Evolutionary conservation across 2,888 invertebrate species (phyloP).

Genomic region (Sisyra terminalis): DNA sequence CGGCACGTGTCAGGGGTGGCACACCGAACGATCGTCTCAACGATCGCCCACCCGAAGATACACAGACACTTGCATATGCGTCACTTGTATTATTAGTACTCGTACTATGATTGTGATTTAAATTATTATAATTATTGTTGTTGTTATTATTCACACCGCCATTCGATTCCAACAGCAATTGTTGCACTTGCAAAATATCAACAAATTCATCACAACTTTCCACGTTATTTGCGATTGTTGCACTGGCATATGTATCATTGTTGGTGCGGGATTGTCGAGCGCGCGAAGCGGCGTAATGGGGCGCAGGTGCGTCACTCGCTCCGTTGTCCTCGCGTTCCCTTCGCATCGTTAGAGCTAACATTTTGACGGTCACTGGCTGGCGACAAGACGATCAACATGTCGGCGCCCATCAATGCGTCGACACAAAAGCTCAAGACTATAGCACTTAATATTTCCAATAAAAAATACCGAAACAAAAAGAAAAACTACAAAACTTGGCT

Average conservation of each 20-base stretch:
- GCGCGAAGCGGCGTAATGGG: not conserved
- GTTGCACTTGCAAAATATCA: conserved; percentile 68
- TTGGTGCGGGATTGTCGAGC: not conserved
- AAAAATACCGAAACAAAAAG: no score
- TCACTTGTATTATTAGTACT: conserved; percentile 11
- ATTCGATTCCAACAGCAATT: conserved; percentile 41
- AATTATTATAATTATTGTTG: conserved; percentile 12
- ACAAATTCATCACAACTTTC: conserved; percentile 51
- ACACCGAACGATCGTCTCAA: not conserved
- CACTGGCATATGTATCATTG: not conserved
- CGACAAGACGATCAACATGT: no score
- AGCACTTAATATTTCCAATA: no score
- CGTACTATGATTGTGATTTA: conserved; percentile 15
- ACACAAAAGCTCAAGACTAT: no score
- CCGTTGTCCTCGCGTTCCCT: conserved; percentile 49
- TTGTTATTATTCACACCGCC: conserved; percentile 19
- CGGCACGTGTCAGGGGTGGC: not conserved
- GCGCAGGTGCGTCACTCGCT: conserved; percentile 16
- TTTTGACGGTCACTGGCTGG: no score
- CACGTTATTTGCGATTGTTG: conserved; percentile 15
- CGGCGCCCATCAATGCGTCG: no score
- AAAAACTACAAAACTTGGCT: no score
- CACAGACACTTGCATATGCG: conserved; percentile 12
- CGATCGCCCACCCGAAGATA: conserved; percentile 9
- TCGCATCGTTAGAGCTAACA: conserved; percentile 50